Evolutionary conservation across 2,797 vertebrate species (phyloP).

Genomic region (Hydrolagus colliei): DNA sequence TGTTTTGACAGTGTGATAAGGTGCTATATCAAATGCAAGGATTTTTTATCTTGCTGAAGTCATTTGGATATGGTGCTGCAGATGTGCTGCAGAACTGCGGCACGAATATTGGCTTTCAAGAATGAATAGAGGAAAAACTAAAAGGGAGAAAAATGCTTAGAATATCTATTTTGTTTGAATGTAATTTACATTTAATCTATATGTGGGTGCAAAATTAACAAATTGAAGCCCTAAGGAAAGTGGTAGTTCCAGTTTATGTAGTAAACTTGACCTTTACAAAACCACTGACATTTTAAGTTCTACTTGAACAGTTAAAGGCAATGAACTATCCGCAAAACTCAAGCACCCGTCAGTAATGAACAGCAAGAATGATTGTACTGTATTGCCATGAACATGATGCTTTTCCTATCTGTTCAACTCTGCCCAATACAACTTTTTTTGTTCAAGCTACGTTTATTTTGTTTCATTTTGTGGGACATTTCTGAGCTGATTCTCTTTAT

Average conservation of each 20-base stretch:
- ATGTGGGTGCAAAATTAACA: no score
- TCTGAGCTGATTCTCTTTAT: neutral
- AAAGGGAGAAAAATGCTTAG: neutral
- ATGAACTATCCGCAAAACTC: neutral
- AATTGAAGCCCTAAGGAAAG: neutral
- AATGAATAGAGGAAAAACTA: neutral
- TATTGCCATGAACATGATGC: neutral
- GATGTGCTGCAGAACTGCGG: no score
- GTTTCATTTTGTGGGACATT: neutral
- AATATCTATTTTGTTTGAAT: neutral
- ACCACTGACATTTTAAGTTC: neutral
- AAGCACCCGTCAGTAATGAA: neutral
- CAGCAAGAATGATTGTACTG: neutral
- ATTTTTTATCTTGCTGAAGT: no score
- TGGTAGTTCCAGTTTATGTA: neutral
- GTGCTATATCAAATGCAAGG: no score
- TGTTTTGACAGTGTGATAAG: no score
- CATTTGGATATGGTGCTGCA: no score
- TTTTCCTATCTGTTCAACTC: neutral
- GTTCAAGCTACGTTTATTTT: neutral
- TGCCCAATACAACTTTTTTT: neutral
- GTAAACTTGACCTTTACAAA: neutral
- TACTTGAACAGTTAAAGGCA: neutral
- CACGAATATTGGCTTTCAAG: neutral
- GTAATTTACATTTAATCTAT: neutral